Conservation (phyloP, 2,888 invertebrate species). For the Parthenolecanium corni region DNA sequence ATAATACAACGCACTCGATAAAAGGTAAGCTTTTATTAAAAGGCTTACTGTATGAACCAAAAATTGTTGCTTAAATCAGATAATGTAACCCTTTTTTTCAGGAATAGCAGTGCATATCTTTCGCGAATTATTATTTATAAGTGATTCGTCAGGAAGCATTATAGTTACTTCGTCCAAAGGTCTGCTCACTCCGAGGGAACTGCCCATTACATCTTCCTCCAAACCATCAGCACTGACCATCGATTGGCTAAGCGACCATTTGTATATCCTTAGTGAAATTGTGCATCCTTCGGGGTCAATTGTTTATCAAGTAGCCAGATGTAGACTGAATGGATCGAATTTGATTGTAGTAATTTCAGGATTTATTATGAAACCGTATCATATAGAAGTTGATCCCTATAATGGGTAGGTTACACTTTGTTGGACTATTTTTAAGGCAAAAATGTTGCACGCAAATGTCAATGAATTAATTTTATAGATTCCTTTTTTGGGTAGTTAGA, state of each 20-base stretch:
- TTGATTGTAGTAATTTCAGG: slow-evolving; percentile 59
- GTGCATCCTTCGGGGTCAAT: slow-evolving; percentile 41
- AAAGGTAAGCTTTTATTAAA: slow-evolving; percentile 37
- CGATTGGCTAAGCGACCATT: slow-evolving; percentile 77
- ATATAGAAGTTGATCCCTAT: slow-evolving; percentile 81
- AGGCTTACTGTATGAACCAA: too few species aligned
- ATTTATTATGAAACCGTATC: slow-evolving; percentile 56
- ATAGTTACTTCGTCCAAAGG: slow-evolving; percentile 41
- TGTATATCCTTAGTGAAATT: slow-evolving; percentile 70
- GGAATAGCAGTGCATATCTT: slow-evolving; percentile 69
- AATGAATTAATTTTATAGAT: slow-evolving; percentile 42
- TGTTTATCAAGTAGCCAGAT: slow-evolving; percentile 62
- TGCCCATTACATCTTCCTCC: slow-evolving; percentile 37
- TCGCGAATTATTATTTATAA: slow-evolving; percentile 57
- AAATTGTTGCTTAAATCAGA: not conserved
- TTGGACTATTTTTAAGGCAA: not conserved
- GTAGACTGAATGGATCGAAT: slow-evolving; percentile 60
- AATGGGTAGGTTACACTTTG: slow-evolving; percentile 61
- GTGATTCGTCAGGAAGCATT: slow-evolving; percentile 59
- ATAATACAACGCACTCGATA: slow-evolving; percentile 46
- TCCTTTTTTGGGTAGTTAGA: slow-evolving; percentile 61
- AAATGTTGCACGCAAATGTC: too few species aligned
- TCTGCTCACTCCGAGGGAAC: slow-evolving; percentile 34
- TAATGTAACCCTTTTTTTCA: slow-evolving; percentile 32
- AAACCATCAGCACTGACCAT: slow-evolving; percentile 58